Percentiles rank a stretch among this genome's conserved stretches.
phyloP scores from a whole-genome alignment of 2,113 vertebrate genomes.

The Rhinolophus ferrumequinum region DNA sequence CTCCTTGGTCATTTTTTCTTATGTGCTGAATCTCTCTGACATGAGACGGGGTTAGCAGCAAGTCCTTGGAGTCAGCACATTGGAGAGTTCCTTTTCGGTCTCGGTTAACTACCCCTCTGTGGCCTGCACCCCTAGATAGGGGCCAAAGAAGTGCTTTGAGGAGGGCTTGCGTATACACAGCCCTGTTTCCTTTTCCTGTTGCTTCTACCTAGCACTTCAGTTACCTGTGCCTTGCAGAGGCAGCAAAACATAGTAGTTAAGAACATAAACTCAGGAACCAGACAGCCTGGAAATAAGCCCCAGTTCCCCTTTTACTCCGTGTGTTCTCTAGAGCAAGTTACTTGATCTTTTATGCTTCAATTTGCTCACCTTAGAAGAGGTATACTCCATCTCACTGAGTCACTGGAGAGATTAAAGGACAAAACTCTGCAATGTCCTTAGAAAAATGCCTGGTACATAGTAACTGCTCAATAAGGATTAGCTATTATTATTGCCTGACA shows the following conservation, averaged over 20 bases:
- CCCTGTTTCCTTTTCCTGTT: not conserved
- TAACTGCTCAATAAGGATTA: not conserved
- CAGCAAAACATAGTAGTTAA: not conserved
- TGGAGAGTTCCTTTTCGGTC: not conserved
- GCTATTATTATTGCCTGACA: not conserved
- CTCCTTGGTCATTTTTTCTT: not conserved
- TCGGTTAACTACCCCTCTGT: not conserved
- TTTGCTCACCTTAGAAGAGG: not conserved
- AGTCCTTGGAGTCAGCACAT: constrained; percentile 2
- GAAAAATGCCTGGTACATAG: not conserved
- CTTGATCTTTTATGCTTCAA: not conserved
- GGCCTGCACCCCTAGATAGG: not conserved
- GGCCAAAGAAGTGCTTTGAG: not conserved
- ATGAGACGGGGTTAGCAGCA: not conserved
- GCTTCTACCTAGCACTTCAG: not conserved
- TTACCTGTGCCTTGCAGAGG: not conserved
- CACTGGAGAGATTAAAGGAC: not conserved
- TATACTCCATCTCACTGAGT: not conserved
- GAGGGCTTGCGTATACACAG: not conserved
- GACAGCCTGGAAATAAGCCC: not conserved
- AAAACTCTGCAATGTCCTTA: not conserved
- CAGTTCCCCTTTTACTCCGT: not conserved
- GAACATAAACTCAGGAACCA: not conserved
- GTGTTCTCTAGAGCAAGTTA: not conserved
- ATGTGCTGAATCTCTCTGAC: not conserved